A percentile compares a stretch with the other conserved stretches of the same genome.
Evolutionary conservation across 2,797 vertebrate species (phyloP).

Genomic region (Pseudochirops cupreus): DNA sequence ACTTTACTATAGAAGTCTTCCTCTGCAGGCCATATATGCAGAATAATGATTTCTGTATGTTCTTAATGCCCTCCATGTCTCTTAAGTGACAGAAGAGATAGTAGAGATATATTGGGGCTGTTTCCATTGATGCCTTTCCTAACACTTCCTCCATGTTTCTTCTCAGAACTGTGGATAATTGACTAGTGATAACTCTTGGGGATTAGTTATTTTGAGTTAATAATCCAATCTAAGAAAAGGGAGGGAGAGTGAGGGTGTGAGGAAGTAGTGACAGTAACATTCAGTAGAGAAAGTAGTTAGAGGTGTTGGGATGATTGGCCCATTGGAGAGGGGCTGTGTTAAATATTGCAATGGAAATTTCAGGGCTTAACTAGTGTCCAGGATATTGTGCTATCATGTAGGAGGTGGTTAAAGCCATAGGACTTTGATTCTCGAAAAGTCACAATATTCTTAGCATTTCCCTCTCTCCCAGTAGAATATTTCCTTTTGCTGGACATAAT

Average conservation of each 20-base stretch:
- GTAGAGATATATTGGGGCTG: not conserved
- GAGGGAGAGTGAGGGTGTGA: constrained; percentile 18
- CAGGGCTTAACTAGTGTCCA: not conserved
- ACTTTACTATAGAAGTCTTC: not conserved
- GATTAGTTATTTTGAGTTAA: constrained; percentile 31
- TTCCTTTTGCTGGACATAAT: not conserved
- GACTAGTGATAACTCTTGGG: constrained; percentile 14
- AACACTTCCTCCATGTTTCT: not conserved
- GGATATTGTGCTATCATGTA: constrained; percentile 19
- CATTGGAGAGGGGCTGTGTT: constrained; percentile 14
- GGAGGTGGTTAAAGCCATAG: constrained; percentile 11
- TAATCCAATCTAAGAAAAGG: constrained; percentile 25
- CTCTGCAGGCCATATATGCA: not conserved
- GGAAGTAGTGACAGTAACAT: not conserved
- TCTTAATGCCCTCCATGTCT: not conserved
- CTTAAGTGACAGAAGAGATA: not conserved
- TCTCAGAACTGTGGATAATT: constrained; percentile 1
- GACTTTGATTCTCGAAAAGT: not conserved
- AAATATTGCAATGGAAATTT: constrained; percentile 6
- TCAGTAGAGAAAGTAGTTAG: constrained; percentile 9
- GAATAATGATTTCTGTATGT: constrained; percentile 1
- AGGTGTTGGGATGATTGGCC: not conserved
- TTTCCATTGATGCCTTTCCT: not conserved
- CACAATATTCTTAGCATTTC: not conserved
- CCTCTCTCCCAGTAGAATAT: not conserved